These are phyloP conservation scores for Selenia dentaria DNA, from an alignment of 2,888 invertebrate species.

Conservation along the genomic window DNA sequence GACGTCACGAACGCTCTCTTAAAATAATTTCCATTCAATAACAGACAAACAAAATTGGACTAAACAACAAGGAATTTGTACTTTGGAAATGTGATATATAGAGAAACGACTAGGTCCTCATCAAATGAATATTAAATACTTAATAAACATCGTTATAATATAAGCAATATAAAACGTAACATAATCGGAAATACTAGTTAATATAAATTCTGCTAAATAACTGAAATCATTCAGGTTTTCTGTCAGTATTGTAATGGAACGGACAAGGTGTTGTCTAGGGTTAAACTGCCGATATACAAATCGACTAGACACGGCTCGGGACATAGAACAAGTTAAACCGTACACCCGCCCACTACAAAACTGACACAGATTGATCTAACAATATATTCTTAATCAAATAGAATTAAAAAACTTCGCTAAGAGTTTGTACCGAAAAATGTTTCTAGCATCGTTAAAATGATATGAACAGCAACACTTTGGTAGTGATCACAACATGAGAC, in stretches of 20 bases:
- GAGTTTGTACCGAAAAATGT: constrained; percentile 80
- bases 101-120: constrained; percentile 85
- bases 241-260: constrained; percentile 59
- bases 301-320: constrained; percentile 65
- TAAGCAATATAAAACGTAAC: constrained; percentile 85
- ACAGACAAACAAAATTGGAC: constrained; percentile 85
- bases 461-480: constrained; percentile 83
- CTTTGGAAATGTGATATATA: constrained; percentile 85
- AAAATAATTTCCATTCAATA: constrained; percentile 83
- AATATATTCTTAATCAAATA: constrained; percentile 77
- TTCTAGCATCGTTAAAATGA: constrained; percentile 80
- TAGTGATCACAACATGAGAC: constrained; percentile 69
- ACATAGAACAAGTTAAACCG: constrained; percentile 32
- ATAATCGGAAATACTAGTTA: constrained; percentile 83
- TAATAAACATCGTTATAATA: constrained; percentile 84
- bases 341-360: constrained; percentile 56
- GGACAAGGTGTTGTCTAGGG: constrained; percentile 38
- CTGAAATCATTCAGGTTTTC: constrained; percentile 75
- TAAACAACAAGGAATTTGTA: constrained; percentile 86
- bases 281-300: constrained; percentile 48
- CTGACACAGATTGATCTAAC: constrained; percentile 76
- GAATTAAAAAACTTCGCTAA: constrained; percentile 76
- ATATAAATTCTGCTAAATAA: constrained; percentile 83
- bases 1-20: constrained; percentile 50
- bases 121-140: constrained; percentile 84